Conservation (phyloP, 1,140 invertebrate species). For the Pemphigus obesinymphae region DNA sequence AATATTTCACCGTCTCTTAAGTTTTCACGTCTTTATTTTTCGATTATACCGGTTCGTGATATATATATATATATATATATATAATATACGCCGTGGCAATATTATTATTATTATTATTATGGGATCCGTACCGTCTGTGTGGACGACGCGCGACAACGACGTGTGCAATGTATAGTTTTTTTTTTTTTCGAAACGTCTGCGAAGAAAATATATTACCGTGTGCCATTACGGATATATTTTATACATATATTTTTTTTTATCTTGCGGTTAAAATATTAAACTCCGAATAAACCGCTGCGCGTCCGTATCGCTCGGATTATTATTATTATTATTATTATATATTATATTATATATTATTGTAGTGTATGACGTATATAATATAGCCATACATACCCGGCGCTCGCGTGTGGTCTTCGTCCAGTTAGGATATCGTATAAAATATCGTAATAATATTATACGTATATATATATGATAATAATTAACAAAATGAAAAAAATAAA, state of each 20-base stretch:
- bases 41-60: too few relatives aligned
- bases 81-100: too few relatives aligned
- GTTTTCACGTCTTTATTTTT: too few relatives aligned
- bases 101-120: too few relatives aligned
- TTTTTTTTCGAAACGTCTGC: background rate
- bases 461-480: background rate
- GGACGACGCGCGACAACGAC: background rate
- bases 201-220: background rate
- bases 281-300: background rate
- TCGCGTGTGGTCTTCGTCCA: slow-evolving; percentile 22
- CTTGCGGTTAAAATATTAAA: background rate
- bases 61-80: too few relatives aligned
- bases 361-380: too few relatives aligned
- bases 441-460: background rate
- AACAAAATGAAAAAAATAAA: background rate
- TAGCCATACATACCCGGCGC: background rate
- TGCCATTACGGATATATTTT: background rate
- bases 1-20: too few relatives aligned
- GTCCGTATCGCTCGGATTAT: background rate
- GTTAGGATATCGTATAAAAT: background rate
- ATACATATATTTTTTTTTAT: background rate
- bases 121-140: too few relatives aligned
- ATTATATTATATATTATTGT: background rate
- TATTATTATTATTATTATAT: background rate
- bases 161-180: background rate